Percentiles rank a stretch among this genome's conserved stretches.
Evolutionary conservation across 2,888 invertebrate species (phyloP).

Genomic region (Callosobruchus maculatus): DNA sequence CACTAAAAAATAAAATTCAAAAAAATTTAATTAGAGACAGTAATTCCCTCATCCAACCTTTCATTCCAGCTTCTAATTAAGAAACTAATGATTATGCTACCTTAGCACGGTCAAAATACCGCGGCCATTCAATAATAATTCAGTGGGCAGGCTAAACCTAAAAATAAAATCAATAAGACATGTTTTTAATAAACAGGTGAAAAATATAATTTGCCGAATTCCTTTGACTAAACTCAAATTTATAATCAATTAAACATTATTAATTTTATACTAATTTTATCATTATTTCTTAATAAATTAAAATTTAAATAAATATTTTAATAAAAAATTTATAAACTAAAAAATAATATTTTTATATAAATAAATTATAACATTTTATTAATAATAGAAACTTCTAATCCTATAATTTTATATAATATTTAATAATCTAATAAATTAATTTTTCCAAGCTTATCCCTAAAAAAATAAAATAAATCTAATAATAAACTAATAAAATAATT

Average conservation of each 20-base stretch:
- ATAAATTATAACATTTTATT: background rate
- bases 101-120: constrained; percentile 75
- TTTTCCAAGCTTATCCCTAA: no score
- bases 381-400: background rate
- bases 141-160: constrained; percentile 65
- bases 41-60: constrained; percentile 64
- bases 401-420: no score
- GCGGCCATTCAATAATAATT: constrained; percentile 63
- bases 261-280: constrained; percentile 46
- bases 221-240: constrained; percentile 54
- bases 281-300: constrained; percentile 42
- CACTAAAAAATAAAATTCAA: constrained; percentile 58
- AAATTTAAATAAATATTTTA: background rate
- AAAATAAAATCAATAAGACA: constrained; percentile 44
- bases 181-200: constrained; percentile 4
- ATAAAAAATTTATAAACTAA: constrained; percentile 3
- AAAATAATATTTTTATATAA: background rate
- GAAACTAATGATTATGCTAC: constrained; percentile 78
- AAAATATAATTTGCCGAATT: no score
- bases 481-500: no score
- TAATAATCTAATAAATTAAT: no score
- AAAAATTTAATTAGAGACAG: constrained; percentile 57
- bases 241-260: constrained; percentile 60
- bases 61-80: constrained; percentile 79
- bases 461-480: no score